Percentiles rank a stretch among this genome's conserved stretches.
These are phyloP conservation scores for Campaea margaritaria DNA, from an alignment of 2,888 invertebrate genomes.

Conservation along the genomic window DNA sequence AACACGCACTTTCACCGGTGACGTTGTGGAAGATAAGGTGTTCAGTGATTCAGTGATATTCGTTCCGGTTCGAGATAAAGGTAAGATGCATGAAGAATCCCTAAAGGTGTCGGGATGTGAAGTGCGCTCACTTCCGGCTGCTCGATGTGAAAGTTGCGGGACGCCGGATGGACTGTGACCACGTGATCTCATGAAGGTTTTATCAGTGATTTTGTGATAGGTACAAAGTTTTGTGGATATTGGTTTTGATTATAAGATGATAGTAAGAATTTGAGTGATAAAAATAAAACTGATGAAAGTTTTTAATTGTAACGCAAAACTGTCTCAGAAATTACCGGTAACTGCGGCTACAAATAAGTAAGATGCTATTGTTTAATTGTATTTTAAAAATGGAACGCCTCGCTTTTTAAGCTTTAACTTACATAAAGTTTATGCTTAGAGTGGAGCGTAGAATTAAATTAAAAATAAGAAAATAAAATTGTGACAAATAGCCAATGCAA, in stretches of 20 bases:
- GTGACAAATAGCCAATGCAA: too few species aligned
- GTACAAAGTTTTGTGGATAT: conserved; percentile 39
- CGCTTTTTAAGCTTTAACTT: too few species aligned
- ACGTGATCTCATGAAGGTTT: conserved; percentile 41
- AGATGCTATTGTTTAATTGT: background rate
- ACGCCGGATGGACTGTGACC: conserved; percentile 46
- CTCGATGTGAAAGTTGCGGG: conserved; percentile 49
- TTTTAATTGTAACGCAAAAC: conserved; percentile 27
- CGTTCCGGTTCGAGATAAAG: conserved; percentile 66
- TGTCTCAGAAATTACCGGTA: conserved; percentile 44
- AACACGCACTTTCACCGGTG: conserved; percentile 82
- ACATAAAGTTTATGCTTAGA: too few species aligned
- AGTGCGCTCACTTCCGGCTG: conserved; percentile 36
- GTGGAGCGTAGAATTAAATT: too few species aligned
- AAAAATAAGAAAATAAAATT: too few species aligned
- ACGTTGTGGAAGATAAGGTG: conserved; percentile 71
- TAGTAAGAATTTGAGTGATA: conserved; percentile 6
- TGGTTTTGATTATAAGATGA: conserved; percentile 9
- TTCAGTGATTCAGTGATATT: conserved; percentile 77
- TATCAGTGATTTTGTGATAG: conserved; percentile 44
- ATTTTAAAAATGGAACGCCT: too few species aligned
- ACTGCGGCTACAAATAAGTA: background rate
- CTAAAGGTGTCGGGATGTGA: conserved; percentile 45
- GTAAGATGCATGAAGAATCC: conserved; percentile 63
- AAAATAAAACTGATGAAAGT: background rate